Base-by-base conservation (phyloP, 2,113 vertebrate genomes). In the Ariopsis seemanni region DNA sequence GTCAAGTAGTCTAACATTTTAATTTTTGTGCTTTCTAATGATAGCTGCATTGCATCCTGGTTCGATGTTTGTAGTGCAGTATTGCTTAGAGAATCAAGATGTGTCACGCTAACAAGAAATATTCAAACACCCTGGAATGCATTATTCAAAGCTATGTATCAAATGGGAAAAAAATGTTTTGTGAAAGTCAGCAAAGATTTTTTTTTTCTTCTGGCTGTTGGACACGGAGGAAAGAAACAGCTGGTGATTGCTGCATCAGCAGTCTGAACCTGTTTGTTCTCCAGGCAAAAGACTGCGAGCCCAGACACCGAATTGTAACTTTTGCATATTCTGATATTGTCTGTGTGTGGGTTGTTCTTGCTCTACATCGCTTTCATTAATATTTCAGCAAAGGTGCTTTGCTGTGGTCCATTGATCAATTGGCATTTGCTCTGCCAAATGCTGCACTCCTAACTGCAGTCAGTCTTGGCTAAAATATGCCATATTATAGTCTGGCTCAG, bases 371-470 rank as follows among this genome's bases (percentile, higher is more conserved):
- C 52, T 71, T 48, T 81, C 77, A 81, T 63, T 69, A 81, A 57
- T 67, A 55, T 85, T 87, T 78, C 48, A 85, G 53, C 60, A 72
- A 85, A 85, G 79, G 77, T 77, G 67, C 42, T 85, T 79, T 62
- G 60, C 84, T 85, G 72, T 85, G 78, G 58, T 88, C 18, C 22
- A 53, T 90, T 92, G 93, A 91, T 93, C 87, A 30, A 57, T 84
- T 94, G 92, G 88, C 89, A 86, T 90, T 86, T 85, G 93, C 87
- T 69, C 20, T 69, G 52, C 74, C 67, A 90, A 89, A 92, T 69
- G 80, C 85, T 91, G 53, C 90, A 88, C 90, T 91, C 90, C 93
- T 94, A 94, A 93, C 93, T 93, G 92, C 85, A 89, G 88, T 65
- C 87, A 86, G 48, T 88, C 90, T 90, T 85, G 92, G 88, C 87